Base-by-base conservation (phyloP, 2,797 vertebrate species). In the Erethizon dorsatum region DNA sequence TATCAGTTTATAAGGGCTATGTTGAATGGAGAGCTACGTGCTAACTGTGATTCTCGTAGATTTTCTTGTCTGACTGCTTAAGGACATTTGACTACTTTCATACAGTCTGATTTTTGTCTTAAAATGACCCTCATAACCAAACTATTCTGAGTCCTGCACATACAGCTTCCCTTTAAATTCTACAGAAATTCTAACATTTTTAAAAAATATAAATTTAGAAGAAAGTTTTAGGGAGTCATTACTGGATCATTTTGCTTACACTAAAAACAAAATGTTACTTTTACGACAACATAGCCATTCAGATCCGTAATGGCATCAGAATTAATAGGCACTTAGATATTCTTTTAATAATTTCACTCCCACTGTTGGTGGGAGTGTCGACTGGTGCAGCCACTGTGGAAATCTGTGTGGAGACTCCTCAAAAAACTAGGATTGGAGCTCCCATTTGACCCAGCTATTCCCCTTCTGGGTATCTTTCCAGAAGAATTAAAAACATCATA, bases 271-370 rank as follows among this genome's bases (percentile, higher is more conserved):
- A 45, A 65, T 73, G 65, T 22, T 67, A 24, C 33, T 83, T 95
- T 83, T 77, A 79, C 50, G 18, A 59, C 13, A 85, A 88, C 86
- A 82, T 50, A 52, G 7, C 15, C 41, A n/a, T 59, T 95, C 82
- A 33, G 3, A 67, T 10, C 6, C 24, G 45, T 73, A 31, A 65
- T 45, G 47, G 5, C 78, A 50, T 24, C 15, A 56, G 26, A 77
- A 56, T 63, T 90, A 2, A 47, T 17, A 95, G 45, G 3, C 3
- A 90, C 18, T 13, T 91, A 61, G 4, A 83, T 28, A 2, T 41
- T 78, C 20, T 87, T 91, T 56, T 33, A 91, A 90, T 54, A 79
- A 79, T 86, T 90, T 83, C 37, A 41, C 37, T 41, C 37, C 37
- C 37, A 41, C 37, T 41, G 37, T 41, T 41, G 37, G 37, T 41